Conservation (phyloP, 2,113 vertebrate species). For the Budorcas taxicolor region DNA sequence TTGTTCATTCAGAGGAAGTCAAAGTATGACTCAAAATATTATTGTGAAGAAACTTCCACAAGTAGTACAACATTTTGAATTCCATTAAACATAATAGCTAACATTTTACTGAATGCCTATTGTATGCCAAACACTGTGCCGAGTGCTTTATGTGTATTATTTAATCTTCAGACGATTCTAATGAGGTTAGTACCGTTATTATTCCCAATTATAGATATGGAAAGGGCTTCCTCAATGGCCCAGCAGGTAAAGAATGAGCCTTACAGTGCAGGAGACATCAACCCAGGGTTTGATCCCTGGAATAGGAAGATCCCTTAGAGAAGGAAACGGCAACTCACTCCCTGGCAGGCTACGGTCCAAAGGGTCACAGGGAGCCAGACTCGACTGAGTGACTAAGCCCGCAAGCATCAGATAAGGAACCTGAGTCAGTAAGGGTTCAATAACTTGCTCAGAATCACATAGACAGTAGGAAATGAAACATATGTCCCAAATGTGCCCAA, state of each 20-base stretch:
- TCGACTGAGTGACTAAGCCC: not conserved
- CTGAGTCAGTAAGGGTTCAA: not conserved
- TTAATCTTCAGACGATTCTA: not conserved
- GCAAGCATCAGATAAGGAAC: not conserved
- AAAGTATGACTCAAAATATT: slow-evolving; percentile 14
- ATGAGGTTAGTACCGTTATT: not conserved
- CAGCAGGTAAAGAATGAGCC: not conserved
- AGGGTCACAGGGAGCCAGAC: not conserved
- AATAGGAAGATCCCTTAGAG: not conserved
- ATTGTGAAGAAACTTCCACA: not conserved
- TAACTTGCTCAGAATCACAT: not conserved
- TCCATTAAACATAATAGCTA: not conserved
- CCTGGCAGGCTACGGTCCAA: not conserved
- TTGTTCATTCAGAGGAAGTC: not conserved
- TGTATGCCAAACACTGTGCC: not conserved
- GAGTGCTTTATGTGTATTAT: not conserved
- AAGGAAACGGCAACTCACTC: not conserved
- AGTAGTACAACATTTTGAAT: not conserved
- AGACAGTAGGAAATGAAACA: not conserved
- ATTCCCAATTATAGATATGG: not conserved
- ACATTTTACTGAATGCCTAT: not conserved
- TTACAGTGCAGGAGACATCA: not conserved
- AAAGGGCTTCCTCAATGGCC: not conserved
- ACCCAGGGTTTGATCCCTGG: not conserved
- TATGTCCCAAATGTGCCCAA: not conserved